phyloP scores from a whole-genome alignment of 2,888 invertebrate genomes.

The Erannis defoliaria region DNA sequence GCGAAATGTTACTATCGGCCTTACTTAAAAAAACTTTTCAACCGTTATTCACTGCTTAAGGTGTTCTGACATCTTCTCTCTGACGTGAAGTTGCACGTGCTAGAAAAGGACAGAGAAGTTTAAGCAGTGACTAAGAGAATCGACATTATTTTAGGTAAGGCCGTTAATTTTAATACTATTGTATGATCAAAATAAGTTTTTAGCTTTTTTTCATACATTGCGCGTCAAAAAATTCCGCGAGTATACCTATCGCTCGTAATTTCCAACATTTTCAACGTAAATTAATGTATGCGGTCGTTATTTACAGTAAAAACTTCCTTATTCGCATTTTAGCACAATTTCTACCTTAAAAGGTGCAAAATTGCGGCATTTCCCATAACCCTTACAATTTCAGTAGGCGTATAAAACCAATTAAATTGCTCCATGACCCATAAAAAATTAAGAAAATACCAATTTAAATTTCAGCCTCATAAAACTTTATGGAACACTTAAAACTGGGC shows the following conservation, averaged over 20 bases:
- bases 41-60: too few species aligned
- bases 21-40: too few species aligned
- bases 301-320: constrained; percentile 15
- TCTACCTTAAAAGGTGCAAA: constrained; percentile 21
- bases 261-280: constrained; percentile 10
- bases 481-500: constrained; percentile 29
- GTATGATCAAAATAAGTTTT: too few species aligned
- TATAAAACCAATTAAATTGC: constrained; percentile 38
- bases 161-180: too few species aligned
- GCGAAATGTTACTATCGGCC: too few species aligned
- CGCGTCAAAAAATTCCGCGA: background rate
- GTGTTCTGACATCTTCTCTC: too few species aligned
- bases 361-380: constrained; percentile 28
- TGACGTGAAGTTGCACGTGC: too few species aligned
- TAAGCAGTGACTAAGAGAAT: too few species aligned
- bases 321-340: constrained; percentile 14
- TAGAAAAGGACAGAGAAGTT: too few species aligned
- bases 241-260: background rate
- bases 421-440: constrained; percentile 41
- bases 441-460: constrained; percentile 40
- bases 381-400: constrained; percentile 24
- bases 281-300: constrained; percentile 19
- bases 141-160: too few species aligned
- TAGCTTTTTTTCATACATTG: too few species aligned
- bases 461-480: constrained; percentile 43